phyloP scores from a whole-genome alignment of 2,797 vertebrate species.

The Bryconaethiops microstoma region DNA sequence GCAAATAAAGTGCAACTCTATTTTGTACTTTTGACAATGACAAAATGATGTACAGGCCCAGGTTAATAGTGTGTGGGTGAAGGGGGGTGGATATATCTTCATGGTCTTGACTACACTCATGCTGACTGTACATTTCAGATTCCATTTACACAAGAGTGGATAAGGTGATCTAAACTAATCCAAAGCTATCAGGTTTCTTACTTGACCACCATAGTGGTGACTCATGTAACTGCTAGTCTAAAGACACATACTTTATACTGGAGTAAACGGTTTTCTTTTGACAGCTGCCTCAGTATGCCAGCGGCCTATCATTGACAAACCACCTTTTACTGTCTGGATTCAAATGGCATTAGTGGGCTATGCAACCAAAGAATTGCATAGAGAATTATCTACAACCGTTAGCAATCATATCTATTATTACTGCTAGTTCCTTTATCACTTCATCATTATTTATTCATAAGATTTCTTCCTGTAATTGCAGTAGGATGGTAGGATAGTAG shows the following conservation, averaged over 20 bases:
- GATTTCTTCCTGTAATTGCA: neutral
- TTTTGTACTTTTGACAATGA: neutral
- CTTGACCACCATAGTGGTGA: neutral
- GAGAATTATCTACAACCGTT: neutral
- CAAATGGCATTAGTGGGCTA: neutral
- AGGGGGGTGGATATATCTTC: neutral
- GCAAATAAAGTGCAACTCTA: neutral
- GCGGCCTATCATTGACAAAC: neutral
- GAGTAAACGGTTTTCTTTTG: conserved; percentile 9
- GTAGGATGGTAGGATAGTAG: neutral
- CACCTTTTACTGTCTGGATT: neutral
- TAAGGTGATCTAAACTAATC: neutral
- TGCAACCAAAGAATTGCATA: neutral
- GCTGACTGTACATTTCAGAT: conserved; percentile 17
- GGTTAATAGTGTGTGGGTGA: neutral
- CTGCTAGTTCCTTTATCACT: neutral
- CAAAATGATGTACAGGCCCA: neutral
- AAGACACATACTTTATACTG: conserved; percentile 3
- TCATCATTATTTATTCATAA: neutral
- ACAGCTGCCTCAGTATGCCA: neutral
- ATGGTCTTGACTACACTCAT: neutral
- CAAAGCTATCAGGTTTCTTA: conserved; percentile 6
- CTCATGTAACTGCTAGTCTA: conserved; percentile 1
- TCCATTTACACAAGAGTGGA: neutral
- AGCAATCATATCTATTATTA: neutral